These are phyloP conservation scores for Unio pictorum DNA, from an alignment of 2,888 invertebrate genomes.

Conservation along the genomic window DNA sequence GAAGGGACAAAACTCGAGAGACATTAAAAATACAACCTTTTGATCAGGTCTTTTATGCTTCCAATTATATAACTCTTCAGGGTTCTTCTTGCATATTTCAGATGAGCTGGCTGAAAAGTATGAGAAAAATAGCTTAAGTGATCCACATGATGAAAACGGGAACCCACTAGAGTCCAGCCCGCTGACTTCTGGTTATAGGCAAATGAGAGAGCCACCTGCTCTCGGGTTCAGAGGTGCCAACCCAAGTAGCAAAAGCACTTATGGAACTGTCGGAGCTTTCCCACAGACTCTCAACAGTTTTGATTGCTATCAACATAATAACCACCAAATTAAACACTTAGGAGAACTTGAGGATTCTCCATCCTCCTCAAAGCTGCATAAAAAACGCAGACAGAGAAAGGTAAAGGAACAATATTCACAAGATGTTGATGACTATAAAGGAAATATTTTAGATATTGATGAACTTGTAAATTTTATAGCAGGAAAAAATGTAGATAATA, in stretches of 20 bases:
- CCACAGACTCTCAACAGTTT: neutral
- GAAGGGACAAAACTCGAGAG: too few relatives aligned
- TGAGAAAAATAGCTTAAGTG: slow-evolving; percentile 12
- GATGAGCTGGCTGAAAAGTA: slow-evolving; percentile 31
- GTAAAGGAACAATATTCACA: slow-evolving; percentile 34
- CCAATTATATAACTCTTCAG: too few relatives aligned
- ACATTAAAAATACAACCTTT: too few relatives aligned
- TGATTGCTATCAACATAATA: neutral
- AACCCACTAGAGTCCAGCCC: slow-evolving; percentile 43
- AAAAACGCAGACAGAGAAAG: slow-evolving; percentile 34
- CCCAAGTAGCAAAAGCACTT: slow-evolving; percentile 7
- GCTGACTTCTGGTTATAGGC: slow-evolving; percentile 34
- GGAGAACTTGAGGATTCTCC: slow-evolving; percentile 9
- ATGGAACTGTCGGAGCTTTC: slow-evolving; percentile 15
- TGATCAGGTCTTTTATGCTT: too few relatives aligned
- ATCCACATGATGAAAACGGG: slow-evolving; percentile 53
- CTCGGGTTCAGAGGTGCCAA: slow-evolving; percentile 22
- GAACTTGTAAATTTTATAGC: slow-evolving; percentile 54
- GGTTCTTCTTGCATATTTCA: slow-evolving; percentile 19
- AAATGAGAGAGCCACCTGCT: slow-evolving; percentile 54
- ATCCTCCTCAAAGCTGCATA: slow-evolving; percentile 5
- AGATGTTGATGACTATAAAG: slow-evolving; percentile 51
- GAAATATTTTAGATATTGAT: slow-evolving; percentile 41
- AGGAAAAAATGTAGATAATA: slow-evolving; percentile 41
- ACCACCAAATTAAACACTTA: neutral